Evolutionary conservation across 1,140 invertebrate genomes (phyloP).

Genomic region (Chlorops oryzae): DNA sequence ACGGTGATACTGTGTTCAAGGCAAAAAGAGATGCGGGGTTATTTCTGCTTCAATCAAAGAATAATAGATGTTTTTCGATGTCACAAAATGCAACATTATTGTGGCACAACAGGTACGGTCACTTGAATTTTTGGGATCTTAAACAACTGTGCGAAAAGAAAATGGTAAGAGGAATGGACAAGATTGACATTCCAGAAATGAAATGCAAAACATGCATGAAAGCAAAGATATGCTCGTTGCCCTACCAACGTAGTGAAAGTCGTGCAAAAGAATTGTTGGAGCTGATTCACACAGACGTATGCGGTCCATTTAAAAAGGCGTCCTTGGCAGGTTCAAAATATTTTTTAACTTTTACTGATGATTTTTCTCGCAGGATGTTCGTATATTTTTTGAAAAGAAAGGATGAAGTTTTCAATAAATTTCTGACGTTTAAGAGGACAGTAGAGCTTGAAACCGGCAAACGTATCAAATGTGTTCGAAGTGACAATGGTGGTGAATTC

Average conservation of each 20-base stretch:
- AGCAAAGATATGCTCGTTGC: neutral
- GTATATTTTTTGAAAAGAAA: slow-evolving; percentile 39
- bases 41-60: neutral
- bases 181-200: too few relatives aligned
- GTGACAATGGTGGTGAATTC: slow-evolving; percentile 8
- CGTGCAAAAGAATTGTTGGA: slow-evolving; percentile 28
- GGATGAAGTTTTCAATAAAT: slow-evolving; percentile 16
- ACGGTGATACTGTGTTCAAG: neutral
- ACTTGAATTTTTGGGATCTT: too few relatives aligned
- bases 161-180: too few relatives aligned
- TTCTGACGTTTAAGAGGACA: slow-evolving; percentile 22
- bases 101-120: too few relatives aligned
- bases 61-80: neutral
- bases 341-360: slow-evolving; percentile 40
- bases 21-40: neutral
- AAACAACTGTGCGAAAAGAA: too few relatives aligned
- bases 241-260: slow-evolving; percentile 3
- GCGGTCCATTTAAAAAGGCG: slow-evolving; percentile 2
- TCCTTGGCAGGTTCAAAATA: slow-evolving; percentile 2
- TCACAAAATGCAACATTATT: too few relatives aligned
- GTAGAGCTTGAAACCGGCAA: slow-evolving; percentile 27
- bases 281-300: neutral
- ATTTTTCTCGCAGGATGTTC: slow-evolving; percentile 35
- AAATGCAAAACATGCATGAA: neutral
- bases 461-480: slow-evolving; percentile 19